phyloP scores from a whole-genome alignment of 2,113 vertebrate genomes.

The Neopipo cinnamomea region DNA sequence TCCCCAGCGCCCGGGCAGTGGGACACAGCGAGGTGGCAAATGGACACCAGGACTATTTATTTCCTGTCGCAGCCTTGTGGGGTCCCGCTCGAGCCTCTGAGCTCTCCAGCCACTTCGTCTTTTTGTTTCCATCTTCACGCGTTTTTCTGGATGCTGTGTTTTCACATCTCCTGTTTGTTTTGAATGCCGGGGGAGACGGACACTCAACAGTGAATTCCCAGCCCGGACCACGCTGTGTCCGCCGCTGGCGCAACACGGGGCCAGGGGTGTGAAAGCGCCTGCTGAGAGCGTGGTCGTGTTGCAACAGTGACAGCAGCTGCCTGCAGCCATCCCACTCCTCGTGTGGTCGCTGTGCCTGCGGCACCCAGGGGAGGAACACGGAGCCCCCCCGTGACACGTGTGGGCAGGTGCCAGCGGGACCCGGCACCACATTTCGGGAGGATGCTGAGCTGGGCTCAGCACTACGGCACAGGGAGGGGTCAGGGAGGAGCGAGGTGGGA shows the following conservation, averaged over 20 bases:
- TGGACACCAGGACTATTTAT: background rate
- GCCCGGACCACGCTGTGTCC: background rate
- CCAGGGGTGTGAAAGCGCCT: background rate
- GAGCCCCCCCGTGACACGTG: fast-evolving
- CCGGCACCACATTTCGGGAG: fast-evolving
- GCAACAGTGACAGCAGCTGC: fast-evolving
- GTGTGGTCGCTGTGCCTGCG: fast-evolving
- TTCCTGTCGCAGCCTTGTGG: fast-evolving
- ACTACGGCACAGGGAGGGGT: background rate
- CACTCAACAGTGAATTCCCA: fast-evolving
- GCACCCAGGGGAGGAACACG: fast-evolving
- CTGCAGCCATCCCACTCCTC: background rate
- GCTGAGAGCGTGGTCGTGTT: fast-evolving
- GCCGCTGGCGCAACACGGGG: fast-evolving
- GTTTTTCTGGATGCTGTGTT: background rate
- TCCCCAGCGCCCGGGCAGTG: background rate
- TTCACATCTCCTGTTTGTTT: constrained; percentile 27
- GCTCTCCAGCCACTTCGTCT: background rate
- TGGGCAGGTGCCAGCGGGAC: background rate
- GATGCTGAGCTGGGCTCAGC: fast-evolving
- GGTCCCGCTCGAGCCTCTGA: fast-evolving
- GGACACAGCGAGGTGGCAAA: background rate
- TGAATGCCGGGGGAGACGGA: fast-evolving
- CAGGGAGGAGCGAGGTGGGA: background rate
- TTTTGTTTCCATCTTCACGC: background rate